Evolutionary conservation across 2,113 vertebrate species (phyloP), one percentile per base, ranked within the genome.

Genomic region (Butorides virescens): DNA sequence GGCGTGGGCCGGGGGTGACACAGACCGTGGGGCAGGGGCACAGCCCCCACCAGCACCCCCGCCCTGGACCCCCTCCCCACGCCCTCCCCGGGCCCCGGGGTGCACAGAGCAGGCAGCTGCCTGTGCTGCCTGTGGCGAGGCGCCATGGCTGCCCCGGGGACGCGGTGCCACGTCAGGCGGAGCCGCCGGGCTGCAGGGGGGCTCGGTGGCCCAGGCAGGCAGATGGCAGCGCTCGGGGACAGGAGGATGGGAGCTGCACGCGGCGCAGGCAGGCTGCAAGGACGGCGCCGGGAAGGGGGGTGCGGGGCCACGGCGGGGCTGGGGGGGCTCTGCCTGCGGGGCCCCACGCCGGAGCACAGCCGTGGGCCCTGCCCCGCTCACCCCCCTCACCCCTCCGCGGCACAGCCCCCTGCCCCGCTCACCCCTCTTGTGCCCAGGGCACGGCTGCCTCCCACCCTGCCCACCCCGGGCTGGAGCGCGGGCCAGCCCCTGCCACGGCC

Each of bases 81-180:
- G 4, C 52, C 29, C 16, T 34, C 23, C 30, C 9, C 1, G 2
- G 18, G 25, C 16, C 15, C 26, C 8, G 27, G 58, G 30, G n/a
- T 4, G 26, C 65, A 25, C 14, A 13, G 50, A 65, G 58, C 18
- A 9, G 32, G 29, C 47, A 53, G 55, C 36, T 29, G 53, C 53
- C 46, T 6, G 11, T 34, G 29, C 25, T 3, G 47, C 21, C 2
- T 3, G 0, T 59, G 22, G 22, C 1, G 5, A 37, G 34, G 58
- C 13, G 12, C 26, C 46, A 20, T 9, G 3, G 58, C 34, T 5
- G 29, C 78, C 27, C 20, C 1, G 22, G 21, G 66, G 72, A 34
- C 26, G 8, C 1, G 2, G 56, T 4, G 10, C 1, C 0, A 29
- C 4, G 1, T 47, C 68, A 22, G 26, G 46, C 4, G 1, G 44